Percentiles rank a stretch among this genome's conserved stretches.
These are phyloP conservation scores for Poeciliopsis gracilis DNA, from an alignment of 2,797 vertebrate genomes.

Conservation along the genomic window DNA sequence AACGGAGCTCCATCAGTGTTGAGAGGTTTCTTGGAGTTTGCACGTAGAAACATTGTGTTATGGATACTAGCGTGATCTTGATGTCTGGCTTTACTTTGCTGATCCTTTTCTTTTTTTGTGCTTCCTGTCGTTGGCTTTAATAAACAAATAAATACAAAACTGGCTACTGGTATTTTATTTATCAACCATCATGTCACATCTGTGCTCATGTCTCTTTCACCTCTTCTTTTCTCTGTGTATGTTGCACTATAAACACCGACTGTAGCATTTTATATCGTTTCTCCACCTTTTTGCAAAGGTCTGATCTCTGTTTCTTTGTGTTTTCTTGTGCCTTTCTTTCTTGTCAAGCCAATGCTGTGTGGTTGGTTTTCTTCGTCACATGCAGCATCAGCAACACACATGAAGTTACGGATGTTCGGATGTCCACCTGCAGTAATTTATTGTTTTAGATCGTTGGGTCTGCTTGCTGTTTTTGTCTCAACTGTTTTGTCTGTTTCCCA, in stretches of 20 bases:
- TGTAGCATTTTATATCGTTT: not conserved
- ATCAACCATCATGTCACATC: not conserved
- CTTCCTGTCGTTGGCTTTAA: conserved; percentile 69
- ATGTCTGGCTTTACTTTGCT: conserved; percentile 44
- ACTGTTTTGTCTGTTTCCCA: not conserved
- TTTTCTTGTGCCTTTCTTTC: not conserved
- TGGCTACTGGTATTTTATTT: conserved; percentile 48
- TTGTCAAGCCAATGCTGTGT: not conserved
- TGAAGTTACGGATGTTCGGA: not conserved
- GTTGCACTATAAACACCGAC: not conserved
- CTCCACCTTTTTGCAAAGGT: not conserved
- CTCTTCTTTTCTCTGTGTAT: not conserved
- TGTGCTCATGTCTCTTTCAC: not conserved
- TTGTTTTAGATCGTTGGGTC: not conserved
- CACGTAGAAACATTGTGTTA: conserved; percentile 26
- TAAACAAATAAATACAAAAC: conserved; percentile 69
- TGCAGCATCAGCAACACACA: not conserved
- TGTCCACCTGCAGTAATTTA: not conserved
- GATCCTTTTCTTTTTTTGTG: conserved; percentile 19
- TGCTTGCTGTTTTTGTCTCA: not conserved
- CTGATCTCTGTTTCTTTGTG: not conserved
- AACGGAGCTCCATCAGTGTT: conserved; percentile 18
- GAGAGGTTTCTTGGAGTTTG: conserved; percentile 25
- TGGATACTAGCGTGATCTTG: conserved; percentile 34
- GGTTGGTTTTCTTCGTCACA: no score